Conservation (phyloP, 2,797 vertebrate genomes). For the Chrysolophus pictus region DNA sequence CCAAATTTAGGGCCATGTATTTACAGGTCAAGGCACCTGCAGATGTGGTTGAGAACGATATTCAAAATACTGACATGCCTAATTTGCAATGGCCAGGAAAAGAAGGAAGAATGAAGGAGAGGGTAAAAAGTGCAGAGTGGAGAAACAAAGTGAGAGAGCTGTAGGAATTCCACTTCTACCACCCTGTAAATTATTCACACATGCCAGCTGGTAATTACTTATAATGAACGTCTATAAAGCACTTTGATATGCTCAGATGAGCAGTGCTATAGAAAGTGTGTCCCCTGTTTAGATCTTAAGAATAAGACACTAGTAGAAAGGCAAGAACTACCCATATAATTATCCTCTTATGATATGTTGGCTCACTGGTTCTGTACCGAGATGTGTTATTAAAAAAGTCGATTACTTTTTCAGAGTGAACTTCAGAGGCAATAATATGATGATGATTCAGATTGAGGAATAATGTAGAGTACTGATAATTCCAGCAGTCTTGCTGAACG, state of each 20-base stretch:
- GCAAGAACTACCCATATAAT: constrained; percentile 67
- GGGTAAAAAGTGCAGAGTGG: background rate
- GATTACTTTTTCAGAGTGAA: constrained; percentile 28
- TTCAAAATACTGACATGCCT: background rate
- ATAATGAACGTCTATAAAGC: constrained; percentile 54
- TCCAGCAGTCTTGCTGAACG: background rate
- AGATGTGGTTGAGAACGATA: background rate
- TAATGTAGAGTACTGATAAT: background rate
- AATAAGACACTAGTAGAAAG: constrained; percentile 67
- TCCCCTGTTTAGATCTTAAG: constrained; percentile 72
- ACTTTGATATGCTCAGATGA: constrained; percentile 74
- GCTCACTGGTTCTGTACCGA: constrained; percentile 21
- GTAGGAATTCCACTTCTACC: background rate
- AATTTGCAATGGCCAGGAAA: background rate
- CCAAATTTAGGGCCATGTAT: background rate
- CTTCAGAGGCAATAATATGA: constrained; percentile 26
- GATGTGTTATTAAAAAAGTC: constrained; percentile 31
- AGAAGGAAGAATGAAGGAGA: background rate
- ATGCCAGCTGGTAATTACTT: constrained; percentile 66
- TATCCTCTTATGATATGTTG: constrained; percentile 56
- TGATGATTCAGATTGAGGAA: constrained; percentile 17
- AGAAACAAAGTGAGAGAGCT: background rate
- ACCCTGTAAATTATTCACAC: constrained; percentile 56
- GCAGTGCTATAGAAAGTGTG: constrained; percentile 63
- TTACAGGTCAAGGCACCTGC: background rate